phyloP scores from a whole-genome alignment of 2,113 vertebrate species.

The Oncorhynchus nerka region DNA sequence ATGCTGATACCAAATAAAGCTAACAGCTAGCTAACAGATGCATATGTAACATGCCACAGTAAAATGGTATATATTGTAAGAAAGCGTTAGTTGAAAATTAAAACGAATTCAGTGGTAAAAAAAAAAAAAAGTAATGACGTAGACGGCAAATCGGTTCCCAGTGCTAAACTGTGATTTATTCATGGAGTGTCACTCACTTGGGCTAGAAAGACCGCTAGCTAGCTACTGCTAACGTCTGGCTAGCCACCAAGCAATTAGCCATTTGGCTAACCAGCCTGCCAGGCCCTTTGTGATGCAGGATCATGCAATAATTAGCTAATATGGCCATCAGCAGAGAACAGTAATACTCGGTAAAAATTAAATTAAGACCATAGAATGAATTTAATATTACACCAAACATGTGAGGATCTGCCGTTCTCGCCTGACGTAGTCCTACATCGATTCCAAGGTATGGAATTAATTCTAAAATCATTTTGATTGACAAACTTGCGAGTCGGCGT shows the following conservation, averaged over 20 bases:
- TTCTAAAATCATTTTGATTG: background rate
- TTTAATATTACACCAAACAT: background rate
- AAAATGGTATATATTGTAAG: too few relatives aligned
- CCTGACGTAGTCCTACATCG: background rate
- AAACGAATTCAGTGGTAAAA: background rate
- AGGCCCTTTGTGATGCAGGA: conserved; percentile 72
- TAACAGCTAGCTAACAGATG: too few relatives aligned
- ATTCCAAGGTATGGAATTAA: background rate
- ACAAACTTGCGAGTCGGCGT: background rate
- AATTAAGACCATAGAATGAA: background rate
- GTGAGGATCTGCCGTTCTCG: background rate
- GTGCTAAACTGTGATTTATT: background rate
- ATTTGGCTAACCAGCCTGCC: conserved; percentile 56
- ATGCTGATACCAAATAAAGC: too few relatives aligned
- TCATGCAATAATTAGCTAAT: conserved; percentile 66
- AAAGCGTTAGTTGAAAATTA: too few relatives aligned
- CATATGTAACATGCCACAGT: too few relatives aligned
- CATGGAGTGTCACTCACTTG: background rate
- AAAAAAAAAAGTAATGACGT: background rate
- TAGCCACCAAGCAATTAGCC: conserved; percentile 45
- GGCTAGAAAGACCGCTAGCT: background rate
- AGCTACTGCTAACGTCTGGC: background rate
- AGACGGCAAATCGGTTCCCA: background rate
- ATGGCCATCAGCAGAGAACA: conserved; percentile 54
- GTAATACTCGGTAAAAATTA: background rate